Conservation (phyloP, 1,140 invertebrate species). For the Caenorhabditis latens region DNA sequence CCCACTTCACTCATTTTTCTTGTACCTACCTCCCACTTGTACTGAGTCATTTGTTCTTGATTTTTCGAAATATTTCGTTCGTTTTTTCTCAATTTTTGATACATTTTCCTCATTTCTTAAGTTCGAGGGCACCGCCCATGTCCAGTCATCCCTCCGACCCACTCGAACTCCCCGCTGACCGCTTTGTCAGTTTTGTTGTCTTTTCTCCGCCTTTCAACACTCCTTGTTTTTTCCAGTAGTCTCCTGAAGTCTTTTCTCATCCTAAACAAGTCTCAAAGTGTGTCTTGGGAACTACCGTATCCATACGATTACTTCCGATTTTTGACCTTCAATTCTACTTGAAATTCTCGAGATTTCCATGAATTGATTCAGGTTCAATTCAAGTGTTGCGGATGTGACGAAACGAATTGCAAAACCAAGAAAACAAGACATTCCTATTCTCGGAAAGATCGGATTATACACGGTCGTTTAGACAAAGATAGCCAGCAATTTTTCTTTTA, state of each 20-base stretch:
- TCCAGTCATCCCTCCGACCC: background rate
- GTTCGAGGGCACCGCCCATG: background rate
- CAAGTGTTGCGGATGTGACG: background rate
- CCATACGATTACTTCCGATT: background rate
- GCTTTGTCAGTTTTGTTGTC: slow-evolving; percentile 18
- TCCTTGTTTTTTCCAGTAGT: background rate
- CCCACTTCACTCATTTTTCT: too few relatives aligned
- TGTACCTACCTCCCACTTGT: too few relatives aligned
- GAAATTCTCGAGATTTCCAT: background rate
- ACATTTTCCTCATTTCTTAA: too few relatives aligned
- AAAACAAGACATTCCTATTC: background rate
- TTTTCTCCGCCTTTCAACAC: background rate
- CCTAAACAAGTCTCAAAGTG: background rate
- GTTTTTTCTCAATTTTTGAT: background rate
- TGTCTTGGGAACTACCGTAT: slow-evolving; percentile 7
- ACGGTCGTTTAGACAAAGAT: background rate
- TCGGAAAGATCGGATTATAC: background rate
- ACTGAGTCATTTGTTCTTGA: background rate
- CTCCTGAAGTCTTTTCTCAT: background rate
- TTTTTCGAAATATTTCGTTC: background rate
- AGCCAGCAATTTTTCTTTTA: background rate
- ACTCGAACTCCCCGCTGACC: slow-evolving; percentile 14
- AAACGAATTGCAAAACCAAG: background rate
- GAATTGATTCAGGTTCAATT: background rate
- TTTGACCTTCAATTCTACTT: background rate